Evolutionary conservation across 2,113 vertebrate species (phyloP), one percentile per base, ranked within the genome.

Genomic region (Odontesthes bonariensis): DNA sequence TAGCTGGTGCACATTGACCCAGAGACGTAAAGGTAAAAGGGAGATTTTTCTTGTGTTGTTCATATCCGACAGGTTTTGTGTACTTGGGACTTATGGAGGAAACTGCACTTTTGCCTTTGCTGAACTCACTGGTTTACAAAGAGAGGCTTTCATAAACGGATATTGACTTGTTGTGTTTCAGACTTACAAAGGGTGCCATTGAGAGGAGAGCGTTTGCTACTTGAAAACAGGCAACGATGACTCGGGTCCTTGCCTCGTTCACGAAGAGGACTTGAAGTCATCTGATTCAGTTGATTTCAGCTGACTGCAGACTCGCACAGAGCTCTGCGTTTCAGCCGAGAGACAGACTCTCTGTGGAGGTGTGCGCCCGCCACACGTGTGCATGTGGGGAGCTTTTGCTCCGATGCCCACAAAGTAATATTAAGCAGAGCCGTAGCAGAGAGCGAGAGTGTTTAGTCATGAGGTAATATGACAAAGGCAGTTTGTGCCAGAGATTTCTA

Each of bases 401-500:
- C 47, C 0, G 5, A 31, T 77, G 76, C 79, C 75, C 33, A 11
- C 75, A 35, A 83, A 91, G 76, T 83, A 77, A 87, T 85, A 77
- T 65, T 47, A 85, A 84, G 85, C 81, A 75, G 74, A 86, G 74
- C 68, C 77, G 75, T 52, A 81, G 86, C 82, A 79, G 81, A 79
- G 74, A 90, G 81, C 69, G 55, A 90, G 74, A 89, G 85, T 89
- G 82, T 90, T 90, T 73, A 64, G 91, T 81, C 82, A 87, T 88
- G 88, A 90, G 90, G 89, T 91, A 83, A 91, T 90, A 72, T 80
- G 84, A 90, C 86, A 73, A 83, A 86, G 77, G 31, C 61, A 75
- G 85, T 83, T 82, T 81, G 82, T 92, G 92, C 88, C 89, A 86
- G 67, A 79, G 61, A 86, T 92, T 93, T 94, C 92, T 91, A 94